A percentile compares a stretch with the other conserved stretches of the same genome.
phyloP scores from a whole-genome alignment of 2,113 vertebrate genomes.

The Nettapus auritus region DNA sequence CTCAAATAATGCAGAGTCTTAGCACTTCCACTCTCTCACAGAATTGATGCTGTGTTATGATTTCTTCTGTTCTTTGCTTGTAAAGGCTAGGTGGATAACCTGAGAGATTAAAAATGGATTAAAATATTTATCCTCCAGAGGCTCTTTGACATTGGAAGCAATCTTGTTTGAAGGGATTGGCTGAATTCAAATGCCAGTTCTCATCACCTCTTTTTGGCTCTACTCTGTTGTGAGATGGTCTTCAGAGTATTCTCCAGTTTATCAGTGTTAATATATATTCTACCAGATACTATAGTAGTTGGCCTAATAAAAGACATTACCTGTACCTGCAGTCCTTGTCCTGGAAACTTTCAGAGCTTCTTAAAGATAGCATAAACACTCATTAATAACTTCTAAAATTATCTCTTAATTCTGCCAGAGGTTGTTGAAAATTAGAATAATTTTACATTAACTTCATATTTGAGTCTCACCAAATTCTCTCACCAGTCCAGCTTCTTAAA shows the following conservation, averaged over 20 bases:
- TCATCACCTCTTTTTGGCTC: neutral
- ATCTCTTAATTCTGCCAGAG: neutral
- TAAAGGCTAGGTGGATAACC: neutral
- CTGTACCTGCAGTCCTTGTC: neutral
- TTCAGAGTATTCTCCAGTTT: neutral
- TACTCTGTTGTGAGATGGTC: neutral
- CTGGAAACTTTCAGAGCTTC: neutral
- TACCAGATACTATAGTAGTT: neutral
- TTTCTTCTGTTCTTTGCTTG: neutral
- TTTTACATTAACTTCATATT: neutral
- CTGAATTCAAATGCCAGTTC: neutral
- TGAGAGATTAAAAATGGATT: neutral
- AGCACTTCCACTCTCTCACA: neutral
- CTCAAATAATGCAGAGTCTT: neutral
- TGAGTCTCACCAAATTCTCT: neutral
- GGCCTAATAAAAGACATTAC: neutral
- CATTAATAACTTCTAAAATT: neutral
- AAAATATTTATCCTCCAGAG: neutral
- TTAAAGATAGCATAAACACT: neutral
- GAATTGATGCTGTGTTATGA: neutral
- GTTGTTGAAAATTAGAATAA: neutral
- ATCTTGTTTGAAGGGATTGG: neutral
- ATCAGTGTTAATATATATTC: neutral
- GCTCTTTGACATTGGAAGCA: neutral
- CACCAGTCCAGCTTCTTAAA: neutral